Evolutionary conservation across 2,113 vertebrate genomes (phyloP), one percentile per base, ranked within the genome.

Genomic region (Donacobius atricapilla): DNA sequence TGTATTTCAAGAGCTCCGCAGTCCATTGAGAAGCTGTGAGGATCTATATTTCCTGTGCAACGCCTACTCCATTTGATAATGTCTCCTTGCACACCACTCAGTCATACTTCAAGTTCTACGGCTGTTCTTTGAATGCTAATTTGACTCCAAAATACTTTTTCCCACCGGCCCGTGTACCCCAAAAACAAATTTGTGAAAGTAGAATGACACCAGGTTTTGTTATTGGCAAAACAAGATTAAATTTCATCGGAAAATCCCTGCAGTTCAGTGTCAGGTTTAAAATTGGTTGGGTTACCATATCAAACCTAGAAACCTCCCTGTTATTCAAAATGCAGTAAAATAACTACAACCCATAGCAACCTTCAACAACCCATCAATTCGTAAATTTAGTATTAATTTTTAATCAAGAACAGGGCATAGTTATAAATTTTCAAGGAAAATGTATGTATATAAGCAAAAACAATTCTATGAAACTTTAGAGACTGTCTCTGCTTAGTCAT

Each of bases 361-460:
- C 64, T 91, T 65, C 70, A 93, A 72, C 58, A 90, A 57, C 40
- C 5, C 19, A 80, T 37, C 71, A 16, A 68, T 8, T 64, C 22
- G 25, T 53, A 84, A 60, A 66, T 54, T 75, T n/a, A 37, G 40
- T 50, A 63, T n/a, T 77, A 25, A 35, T 64, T 40, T 20, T 73
- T 77, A 60, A 89, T 72, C 87, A 83, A 57, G 33, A 75, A 68
- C 4, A 44, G 39, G 88, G 83, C 25, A 50, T 35, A 79, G 60
- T 15, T 87, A 91, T 24, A 15, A n/a, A 71, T 61, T 89, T 91
- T 54, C 48, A 80, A 79, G 30, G 64, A 87, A 94, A 88, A 39
- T 65, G 57, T 58, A 80, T 6, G 8, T 25, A 70, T 10, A 72
- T 33, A 58, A 25, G 23, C 57, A 58, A 58, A 35, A 58, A 35